Conservation (phyloP, 2,888 invertebrate species). For the Dasysyrphus tricinctus region DNA sequence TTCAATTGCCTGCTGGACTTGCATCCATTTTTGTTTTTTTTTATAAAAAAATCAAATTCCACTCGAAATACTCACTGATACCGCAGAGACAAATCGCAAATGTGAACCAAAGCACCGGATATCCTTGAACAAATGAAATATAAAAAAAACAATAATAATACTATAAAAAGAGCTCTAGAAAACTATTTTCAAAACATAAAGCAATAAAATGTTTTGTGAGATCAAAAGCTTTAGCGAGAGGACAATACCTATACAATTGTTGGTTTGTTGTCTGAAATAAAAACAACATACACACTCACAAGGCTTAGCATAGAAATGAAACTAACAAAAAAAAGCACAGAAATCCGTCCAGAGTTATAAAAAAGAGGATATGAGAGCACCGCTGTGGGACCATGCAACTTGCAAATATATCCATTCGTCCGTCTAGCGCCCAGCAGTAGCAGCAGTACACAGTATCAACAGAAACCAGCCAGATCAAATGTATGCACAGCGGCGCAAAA, state of each 20-base stretch:
- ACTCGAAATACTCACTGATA: constrained; percentile 33
- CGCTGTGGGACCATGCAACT: constrained; percentile 51
- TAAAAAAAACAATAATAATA: constrained; percentile 12
- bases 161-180: constrained; percentile 30
- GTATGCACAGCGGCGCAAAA: constrained; percentile 63
- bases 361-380: constrained; percentile 50
- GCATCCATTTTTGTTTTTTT: not conserved
- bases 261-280: constrained; percentile 45
- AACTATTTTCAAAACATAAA: constrained; percentile 71
- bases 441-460: too few relatives aligned
- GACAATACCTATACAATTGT: constrained; percentile 49
- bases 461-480: constrained; percentile 42
- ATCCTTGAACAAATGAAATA: constrained; percentile 49
- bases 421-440: constrained; percentile 4
- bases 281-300: constrained; percentile 35
- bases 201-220: constrained; percentile 71
- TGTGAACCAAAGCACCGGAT: constrained; percentile 48
- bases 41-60: constrained; percentile 35
- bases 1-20: constrained; percentile 18
- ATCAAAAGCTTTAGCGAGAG: constrained; percentile 67
- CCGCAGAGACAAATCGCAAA: constrained; percentile 57
- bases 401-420: constrained; percentile 54
- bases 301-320: constrained; percentile 46
- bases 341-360: constrained; percentile 26
- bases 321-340: not conserved